These are phyloP conservation scores for Tupaia tana DNA, from an alignment of 2,113 vertebrate genomes.

Conservation along the genomic window DNA sequence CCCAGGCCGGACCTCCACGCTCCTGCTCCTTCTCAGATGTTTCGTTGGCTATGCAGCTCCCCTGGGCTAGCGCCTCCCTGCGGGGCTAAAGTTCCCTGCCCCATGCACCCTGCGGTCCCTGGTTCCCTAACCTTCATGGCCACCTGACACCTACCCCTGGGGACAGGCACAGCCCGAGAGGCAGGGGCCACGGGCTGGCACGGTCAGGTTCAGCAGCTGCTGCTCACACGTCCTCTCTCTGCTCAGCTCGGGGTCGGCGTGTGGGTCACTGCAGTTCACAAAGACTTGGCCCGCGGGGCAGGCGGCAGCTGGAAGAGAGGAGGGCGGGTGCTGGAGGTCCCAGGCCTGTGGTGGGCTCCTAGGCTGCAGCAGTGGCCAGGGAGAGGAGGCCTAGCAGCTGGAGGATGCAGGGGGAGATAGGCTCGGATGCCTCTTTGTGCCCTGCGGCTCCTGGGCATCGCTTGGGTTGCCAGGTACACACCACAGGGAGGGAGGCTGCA, in stretches of 20 bases:
- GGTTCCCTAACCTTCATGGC: not conserved
- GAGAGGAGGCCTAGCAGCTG: not conserved
- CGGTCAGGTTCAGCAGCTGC: constrained; percentile 94
- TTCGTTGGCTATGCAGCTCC: fast-evolving
- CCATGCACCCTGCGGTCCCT: not conserved
- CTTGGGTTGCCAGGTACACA: not conserved
- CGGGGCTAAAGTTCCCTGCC: not conserved
- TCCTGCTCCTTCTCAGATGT: not conserved
- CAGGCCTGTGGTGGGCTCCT: not conserved
- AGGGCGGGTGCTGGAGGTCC: not conserved
- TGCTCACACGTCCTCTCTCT: constrained; percentile 95
- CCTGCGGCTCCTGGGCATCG: not conserved
- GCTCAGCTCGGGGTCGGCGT: constrained; percentile 79
- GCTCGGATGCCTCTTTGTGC: not conserved
- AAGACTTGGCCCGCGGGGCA: constrained; percentile 93
- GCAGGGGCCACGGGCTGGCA: constrained; percentile 91
- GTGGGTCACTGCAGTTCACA: constrained; percentile 90
- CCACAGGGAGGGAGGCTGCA: no score
- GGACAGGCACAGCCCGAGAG: constrained; percentile 94
- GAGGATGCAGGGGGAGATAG: not conserved
- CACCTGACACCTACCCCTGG: constrained; percentile 88
- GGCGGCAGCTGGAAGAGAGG: constrained; percentile 81
- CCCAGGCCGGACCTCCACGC: not conserved
- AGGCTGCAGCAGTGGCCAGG: not conserved
- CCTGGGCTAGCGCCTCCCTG: not conserved